Evolutionary conservation across 2,888 invertebrate species (phyloP), one percentile per base, ranked within the genome.

Genomic region (Scaeva pyrastri): DNA sequence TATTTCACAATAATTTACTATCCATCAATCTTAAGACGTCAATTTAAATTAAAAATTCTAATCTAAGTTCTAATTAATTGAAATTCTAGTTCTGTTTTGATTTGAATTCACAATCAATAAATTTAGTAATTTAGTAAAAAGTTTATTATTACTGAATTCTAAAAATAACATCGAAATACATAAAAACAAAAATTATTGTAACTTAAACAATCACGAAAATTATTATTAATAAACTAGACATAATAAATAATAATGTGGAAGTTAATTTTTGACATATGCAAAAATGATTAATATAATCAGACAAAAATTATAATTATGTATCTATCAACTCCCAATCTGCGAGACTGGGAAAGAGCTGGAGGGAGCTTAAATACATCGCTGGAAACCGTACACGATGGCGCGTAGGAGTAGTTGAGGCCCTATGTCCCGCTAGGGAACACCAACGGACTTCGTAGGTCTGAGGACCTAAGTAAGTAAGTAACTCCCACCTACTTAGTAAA

Each of bases 91-190:
- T 31, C 31, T 7, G 6, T 7, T 31, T 31, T 31, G 4, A 31
- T 8, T 31, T 31, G 8, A 31, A 5, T 31, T 31, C 31, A 5
- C 31, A 31, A 31, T 8, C 31, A 31, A 3, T 31, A 5, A 31
- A 8, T 31, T 31, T 31, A 31, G 31, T 31, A 31, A 31, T 31
- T n/a, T 31, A 45, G 73, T 45, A 73, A 77, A 72, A 39, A 66
- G 77, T 82, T 82, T 68, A 55, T 50, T 50, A 72, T 73, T 68
- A 8, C 2, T 4, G 7, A 45, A 21, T 45, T 31, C 39, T 48
- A 55, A 79, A 60, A 79, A 52, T 58, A 41, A 45, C 36, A 58
- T 36, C 56, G n/a, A n/a, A n/a, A n/a, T n/a, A 50, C 60, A 14
- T n/a, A 64, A 45, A 19, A 55, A 74, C 41, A 19, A 48, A 2